Base-by-base conservation (phyloP, 1,140 invertebrate genomes). In the Cherax quadricarinatus region DNA sequence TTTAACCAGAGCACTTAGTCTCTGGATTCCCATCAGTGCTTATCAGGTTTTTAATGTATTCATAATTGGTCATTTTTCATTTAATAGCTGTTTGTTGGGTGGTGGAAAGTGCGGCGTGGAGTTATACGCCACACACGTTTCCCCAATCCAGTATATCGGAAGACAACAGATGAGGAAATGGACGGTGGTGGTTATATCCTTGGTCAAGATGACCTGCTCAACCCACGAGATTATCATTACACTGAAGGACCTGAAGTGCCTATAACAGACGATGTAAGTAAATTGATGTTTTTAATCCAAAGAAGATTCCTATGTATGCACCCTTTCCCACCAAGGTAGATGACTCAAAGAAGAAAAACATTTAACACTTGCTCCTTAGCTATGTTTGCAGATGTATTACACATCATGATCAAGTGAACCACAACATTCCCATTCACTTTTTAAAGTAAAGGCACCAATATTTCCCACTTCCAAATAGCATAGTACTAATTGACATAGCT, bases 61-160 rank as follows among this genome's bases (percentile, higher is more conserved):
- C 5, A 21, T 66, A 66, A 21, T 57, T 78, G 16, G 86, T 10
- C 49, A n/a, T 82, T 75, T 78, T 18, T 70, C 18, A 16, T 87
- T 51, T 21, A 0, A 79, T 83, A 89, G 92, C 6, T 93, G 57
- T 86, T 86, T 41, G 75, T 89, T 10, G 81, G 75, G 12, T 93
- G 60, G 81, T 48, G 70, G 70, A 85, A 80, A 57, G 89, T 57
- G 66, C 83, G 88, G 1, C 18, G 48, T 12, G 60, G 70, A 16
- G 53, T 73, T 18, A 86, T 92, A 12, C 60, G 24, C 18, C 86
- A 85, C 73, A 89, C 70, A n/a, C 86, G 92, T 21, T 93, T 93
- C 92, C 92, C 82, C 9, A 93, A 93, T 53, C 92, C 92, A 24
- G 87, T 89, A 21, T 93, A 93, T 60, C 82, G 75, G 51, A 93